A percentile compares a stretch with the other conserved stretches of the same genome.
Conservation (phyloP, 64 coral and sea anemone genomes). For the Porites lutea region DNA sequence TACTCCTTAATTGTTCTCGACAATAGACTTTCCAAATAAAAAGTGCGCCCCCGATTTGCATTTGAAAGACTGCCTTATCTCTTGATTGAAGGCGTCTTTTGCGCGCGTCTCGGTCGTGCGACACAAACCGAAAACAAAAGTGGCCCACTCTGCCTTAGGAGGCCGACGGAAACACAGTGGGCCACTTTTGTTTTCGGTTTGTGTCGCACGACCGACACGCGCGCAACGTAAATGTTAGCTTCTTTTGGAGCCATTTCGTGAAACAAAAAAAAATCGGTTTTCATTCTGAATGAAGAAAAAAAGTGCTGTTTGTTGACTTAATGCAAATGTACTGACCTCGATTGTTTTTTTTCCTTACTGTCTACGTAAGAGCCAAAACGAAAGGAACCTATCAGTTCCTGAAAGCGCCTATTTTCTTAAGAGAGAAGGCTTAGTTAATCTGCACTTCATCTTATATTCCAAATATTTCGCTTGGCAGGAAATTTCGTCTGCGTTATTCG, state of each 20-base stretch:
- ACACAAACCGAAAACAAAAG: slow-evolving; percentile 36
- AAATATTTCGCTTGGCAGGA: neutral
- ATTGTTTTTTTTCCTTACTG: slow-evolving; percentile 39
- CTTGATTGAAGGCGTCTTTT: slow-evolving; percentile 81
- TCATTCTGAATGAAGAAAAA: slow-evolving; percentile 12
- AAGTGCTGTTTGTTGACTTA: slow-evolving; percentile 6
- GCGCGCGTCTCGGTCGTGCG: slow-evolving; percentile 77
- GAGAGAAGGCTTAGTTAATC: neutral
- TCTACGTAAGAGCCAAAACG: slow-evolving; percentile 5
- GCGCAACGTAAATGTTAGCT: slow-evolving; percentile 31
- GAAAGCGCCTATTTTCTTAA: slow-evolving; percentile 12
- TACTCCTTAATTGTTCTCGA: slow-evolving; percentile 5
- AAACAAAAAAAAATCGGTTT: slow-evolving; percentile 20
- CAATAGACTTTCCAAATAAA: slow-evolving; percentile 49
- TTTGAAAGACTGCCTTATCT: slow-evolving; percentile 59
- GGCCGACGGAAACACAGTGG: slow-evolving; percentile 4
- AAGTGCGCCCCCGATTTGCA: slow-evolving; percentile 59
- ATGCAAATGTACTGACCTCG: neutral
- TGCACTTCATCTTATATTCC: neutral
- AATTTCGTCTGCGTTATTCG: neutral
- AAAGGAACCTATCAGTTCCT: neutral
- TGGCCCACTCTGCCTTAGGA: slow-evolving; percentile 25
- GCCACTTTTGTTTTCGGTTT: slow-evolving; percentile 22
- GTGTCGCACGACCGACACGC: slow-evolving; percentile 79
- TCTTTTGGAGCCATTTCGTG: neutral